Base-by-base conservation (phyloP, 2,888 invertebrate genomes). In the Drosophila anomelani region DNA sequence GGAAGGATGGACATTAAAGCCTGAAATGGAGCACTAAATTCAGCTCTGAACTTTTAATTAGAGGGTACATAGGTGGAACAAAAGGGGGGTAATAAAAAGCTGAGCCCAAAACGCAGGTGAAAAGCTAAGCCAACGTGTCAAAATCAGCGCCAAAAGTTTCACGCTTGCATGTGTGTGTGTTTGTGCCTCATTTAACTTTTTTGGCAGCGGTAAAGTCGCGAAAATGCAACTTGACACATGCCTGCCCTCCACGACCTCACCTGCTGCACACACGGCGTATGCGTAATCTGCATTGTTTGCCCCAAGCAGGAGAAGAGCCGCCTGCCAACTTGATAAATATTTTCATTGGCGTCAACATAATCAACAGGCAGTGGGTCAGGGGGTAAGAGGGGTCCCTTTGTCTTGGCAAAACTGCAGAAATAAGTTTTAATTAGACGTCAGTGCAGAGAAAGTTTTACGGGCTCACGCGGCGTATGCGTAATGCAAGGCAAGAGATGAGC, bases 371-470 rank as follows among this genome's bases (percentile, higher is more conserved):
- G 41, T 53, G 44, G 44, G 43, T 23, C 32, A 38, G 41, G n/a
- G 17, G 12, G 15, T 20, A 0, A 5, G 39, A 3, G 15, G 1
- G n/a, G 2, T 4, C 49, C 66, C 60, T 76, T 84, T 80, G 81
- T 77, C 76, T 76, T 73, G 70, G 56, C 60, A 74, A 76, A 75
- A 75, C 60, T 75, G 79, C 70, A 57, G 55, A 73, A 71, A 76
- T 72, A 77, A 80, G 62, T 81, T 87, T 81, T 85, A 87, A 85
- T 85, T 83, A 85, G 74, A 78, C 71, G 69, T 67, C 80, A 60
- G 59, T 36, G 72, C 54, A 23, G 56, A 46, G 41, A 80, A 77
- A 79, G 47, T 63, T 76, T 85, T 47, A 53, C 58, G 67, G 55
- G 70, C 63, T 20, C 51, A 68, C 59, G 66, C 69, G 62, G 56